A percentile compares a stretch with the other conserved stretches of the same genome.
These are phyloP conservation scores for Rhinichthys osculus DNA, from an alignment of 2,797 vertebrate genomes.

Conservation along the genomic window DNA sequence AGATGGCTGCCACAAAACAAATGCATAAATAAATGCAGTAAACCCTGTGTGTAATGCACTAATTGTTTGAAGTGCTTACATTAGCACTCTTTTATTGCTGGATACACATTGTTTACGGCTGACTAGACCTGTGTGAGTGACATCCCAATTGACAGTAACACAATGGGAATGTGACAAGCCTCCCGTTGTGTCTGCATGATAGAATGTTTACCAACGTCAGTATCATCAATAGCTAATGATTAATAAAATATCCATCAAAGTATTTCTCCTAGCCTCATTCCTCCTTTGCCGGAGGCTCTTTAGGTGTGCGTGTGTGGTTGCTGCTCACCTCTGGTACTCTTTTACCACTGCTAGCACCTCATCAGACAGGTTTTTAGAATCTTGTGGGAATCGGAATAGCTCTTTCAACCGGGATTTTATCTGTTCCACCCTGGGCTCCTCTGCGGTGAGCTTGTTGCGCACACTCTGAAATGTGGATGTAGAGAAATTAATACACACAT, in stretches of 20 bases:
- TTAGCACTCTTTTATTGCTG: constrained; percentile 38
- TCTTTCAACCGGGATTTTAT: constrained; percentile 88
- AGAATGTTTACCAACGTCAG: constrained; percentile 18
- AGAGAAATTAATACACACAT: not conserved
- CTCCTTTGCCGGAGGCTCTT: not conserved
- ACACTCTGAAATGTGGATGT: constrained; percentile 73
- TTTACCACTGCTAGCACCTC: constrained; percentile 84
- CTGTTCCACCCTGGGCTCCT: constrained; percentile 83
- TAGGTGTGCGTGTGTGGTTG: not conserved
- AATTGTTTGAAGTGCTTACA: constrained; percentile 50
- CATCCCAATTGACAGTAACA: constrained; percentile 33
- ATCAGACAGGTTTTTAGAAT: constrained; percentile 80
- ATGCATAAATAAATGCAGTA: constrained; percentile 38
- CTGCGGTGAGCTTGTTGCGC: constrained; percentile 75
- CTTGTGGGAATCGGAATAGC: constrained; percentile 83
- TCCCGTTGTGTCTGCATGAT: not conserved
- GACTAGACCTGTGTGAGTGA: constrained; percentile 34
- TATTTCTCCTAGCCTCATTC: not conserved
- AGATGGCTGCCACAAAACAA: constrained; percentile 11
- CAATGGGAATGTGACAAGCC: constrained; percentile 5
- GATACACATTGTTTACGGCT: constrained; percentile 41
- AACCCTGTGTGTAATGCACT: constrained; percentile 29
- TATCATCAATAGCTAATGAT: constrained; percentile 38
- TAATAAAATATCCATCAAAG: constrained; percentile 46
- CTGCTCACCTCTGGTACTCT: constrained; percentile 90